Percentiles rank a stretch among this genome's conserved stretches.
These are phyloP conservation scores for Cosmopolites sordidus DNA, from an alignment of 2,888 invertebrate genomes.

Conservation along the genomic window DNA sequence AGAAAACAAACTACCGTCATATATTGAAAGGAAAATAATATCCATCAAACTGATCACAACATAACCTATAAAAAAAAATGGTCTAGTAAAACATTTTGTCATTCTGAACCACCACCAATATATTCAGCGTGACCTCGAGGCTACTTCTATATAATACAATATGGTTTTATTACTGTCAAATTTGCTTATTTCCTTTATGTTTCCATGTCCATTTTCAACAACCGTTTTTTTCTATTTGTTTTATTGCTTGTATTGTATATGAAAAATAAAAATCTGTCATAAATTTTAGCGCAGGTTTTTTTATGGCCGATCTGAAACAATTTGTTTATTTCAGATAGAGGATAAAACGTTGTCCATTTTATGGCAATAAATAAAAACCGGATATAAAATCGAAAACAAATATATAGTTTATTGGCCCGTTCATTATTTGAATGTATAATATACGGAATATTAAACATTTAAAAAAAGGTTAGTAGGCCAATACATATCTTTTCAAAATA, in stretches of 20 bases:
- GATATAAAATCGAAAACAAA: constrained; percentile 1
- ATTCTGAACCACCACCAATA: not conserved
- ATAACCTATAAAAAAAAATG: too few relatives aligned
- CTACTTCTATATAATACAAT: not conserved
- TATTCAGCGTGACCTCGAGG: not conserved
- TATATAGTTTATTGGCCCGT: not conserved
- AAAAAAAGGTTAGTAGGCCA: too few relatives aligned
- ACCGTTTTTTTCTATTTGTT: constrained; percentile 1
- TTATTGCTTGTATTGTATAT: not conserved
- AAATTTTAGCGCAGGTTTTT: not conserved
- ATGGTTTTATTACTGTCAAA: constrained; percentile 1
- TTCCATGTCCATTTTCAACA: not conserved
- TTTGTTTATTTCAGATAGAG: not conserved
- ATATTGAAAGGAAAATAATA: too few relatives aligned
- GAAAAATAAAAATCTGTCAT: constrained; percentile 1
- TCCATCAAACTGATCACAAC: too few relatives aligned
- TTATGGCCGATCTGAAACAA: not conserved
- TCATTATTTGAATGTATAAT: too few relatives aligned
- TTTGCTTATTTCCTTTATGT: not conserved
- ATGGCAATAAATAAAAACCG: not conserved
- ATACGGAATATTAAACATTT: too few relatives aligned
- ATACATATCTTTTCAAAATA: too few relatives aligned
- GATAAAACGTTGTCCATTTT: constrained; percentile 1
- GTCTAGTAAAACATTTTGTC: too few relatives aligned
- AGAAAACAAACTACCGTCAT: too few relatives aligned